phyloP scores from a whole-genome alignment of 2,888 invertebrate genomes.

The Allolobophora icterica region DNA sequence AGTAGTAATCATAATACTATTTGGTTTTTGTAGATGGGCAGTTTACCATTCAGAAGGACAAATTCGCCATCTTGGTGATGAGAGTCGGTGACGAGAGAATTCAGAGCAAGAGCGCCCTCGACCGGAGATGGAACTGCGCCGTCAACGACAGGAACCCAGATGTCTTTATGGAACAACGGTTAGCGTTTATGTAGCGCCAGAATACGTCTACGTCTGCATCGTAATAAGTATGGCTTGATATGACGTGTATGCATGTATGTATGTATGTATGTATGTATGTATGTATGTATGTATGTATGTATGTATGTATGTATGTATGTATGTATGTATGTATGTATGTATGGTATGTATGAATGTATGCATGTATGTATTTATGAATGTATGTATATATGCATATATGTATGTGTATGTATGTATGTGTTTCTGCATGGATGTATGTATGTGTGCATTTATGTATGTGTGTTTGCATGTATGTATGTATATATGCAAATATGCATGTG shows the following conservation, averaged over 20 bases:
- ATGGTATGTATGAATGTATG: neutral
- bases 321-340: neutral
- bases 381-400: neutral
- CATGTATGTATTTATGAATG: neutral
- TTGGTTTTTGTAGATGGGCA: neutral
- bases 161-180: slow-evolving; percentile 18
- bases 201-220: neutral
- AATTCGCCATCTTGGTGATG: neutral
- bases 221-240: neutral
- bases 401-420: no score
- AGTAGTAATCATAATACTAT: no score
- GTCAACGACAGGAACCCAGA: neutral
- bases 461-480: neutral
- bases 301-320: neutral
- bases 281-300: slow-evolving; percentile 19
- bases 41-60: neutral
- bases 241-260: neutral
- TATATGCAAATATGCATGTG: no score
- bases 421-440: no score
- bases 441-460: neutral
- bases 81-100: neutral
- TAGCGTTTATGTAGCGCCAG: neutral
- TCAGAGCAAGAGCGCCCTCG: neutral
- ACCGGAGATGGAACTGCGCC: neutral
- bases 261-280: slow-evolving; percentile 20